Evolutionary conservation across 2,888 invertebrate species (phyloP).

Genomic region (Melangyna quadrimaculata): DNA sequence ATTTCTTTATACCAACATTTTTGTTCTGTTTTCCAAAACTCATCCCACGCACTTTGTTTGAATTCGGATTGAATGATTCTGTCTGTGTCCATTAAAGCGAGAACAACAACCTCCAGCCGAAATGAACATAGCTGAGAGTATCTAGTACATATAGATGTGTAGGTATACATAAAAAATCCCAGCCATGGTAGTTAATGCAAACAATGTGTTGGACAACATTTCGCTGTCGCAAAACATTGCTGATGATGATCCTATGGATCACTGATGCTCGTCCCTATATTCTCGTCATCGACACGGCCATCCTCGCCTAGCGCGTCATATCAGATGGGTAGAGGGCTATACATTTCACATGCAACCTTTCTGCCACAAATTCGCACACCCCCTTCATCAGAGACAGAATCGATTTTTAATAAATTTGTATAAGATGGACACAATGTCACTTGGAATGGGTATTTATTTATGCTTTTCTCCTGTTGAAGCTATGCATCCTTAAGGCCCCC

Average conservation of each 20-base stretch:
- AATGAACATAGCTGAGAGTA: background rate
- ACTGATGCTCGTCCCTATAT: background rate
- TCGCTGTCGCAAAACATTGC: conserved; percentile 63
- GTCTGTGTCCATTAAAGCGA: conserved; percentile 72
- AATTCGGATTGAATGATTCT: conserved; percentile 66
- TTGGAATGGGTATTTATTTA: conserved; percentile 44
- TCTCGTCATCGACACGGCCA: background rate
- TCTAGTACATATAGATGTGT: background rate
- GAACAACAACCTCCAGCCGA: conserved; percentile 46
- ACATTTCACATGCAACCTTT: conserved; percentile 33
- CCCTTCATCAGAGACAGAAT: conserved; percentile 41
- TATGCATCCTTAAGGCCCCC: conserved; percentile 7
- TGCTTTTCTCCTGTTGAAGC: conserved; percentile 15
- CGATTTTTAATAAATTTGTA: conserved; percentile 73
- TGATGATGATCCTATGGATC: conserved; percentile 17
- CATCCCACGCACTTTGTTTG: conserved; percentile 54
- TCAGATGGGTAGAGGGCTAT: conserved; percentile 56
- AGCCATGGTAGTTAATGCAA: conserved; percentile 41
- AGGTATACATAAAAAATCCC: background rate
- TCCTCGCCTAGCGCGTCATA: conserved; percentile 16
- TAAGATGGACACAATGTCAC: conserved; percentile 57
- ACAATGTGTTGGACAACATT: conserved; percentile 70
- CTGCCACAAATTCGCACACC: background rate
- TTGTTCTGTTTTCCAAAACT: conserved; percentile 11
- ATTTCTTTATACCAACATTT: background rate